Conservation (phyloP, 2,888 invertebrate species). For the Nebria brevicollis region DNA sequence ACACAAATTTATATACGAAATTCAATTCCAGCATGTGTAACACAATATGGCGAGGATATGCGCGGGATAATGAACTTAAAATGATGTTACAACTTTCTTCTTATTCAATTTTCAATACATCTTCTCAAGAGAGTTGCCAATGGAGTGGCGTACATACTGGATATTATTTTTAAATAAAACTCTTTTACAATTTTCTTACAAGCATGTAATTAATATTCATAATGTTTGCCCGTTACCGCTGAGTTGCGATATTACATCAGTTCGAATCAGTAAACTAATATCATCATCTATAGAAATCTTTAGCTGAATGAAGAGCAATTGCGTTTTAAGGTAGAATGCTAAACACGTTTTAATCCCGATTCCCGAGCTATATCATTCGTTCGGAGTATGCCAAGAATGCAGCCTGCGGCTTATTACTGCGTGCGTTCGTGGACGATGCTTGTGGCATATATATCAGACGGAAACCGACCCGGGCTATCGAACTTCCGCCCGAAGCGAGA, state of each 20-base stretch:
- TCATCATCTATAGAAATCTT: not conserved
- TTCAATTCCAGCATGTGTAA: not conserved
- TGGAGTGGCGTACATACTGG: too few species aligned
- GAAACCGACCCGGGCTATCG: conserved; percentile 20
- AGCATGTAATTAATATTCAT: too few species aligned
- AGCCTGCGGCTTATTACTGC: conserved; percentile 4
- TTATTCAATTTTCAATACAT: not conserved
- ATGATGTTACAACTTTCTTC: not conserved
- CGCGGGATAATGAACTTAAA: not conserved
- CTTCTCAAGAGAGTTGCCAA: not conserved
- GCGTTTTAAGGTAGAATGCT: conserved; percentile 26
- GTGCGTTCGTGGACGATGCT: conserved; percentile 14
- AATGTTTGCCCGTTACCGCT: too few species aligned
- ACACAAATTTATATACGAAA: not conserved
- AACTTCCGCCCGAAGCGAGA: conserved; percentile 21
- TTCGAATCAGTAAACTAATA: not conserved
- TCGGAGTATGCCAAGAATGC: not conserved
- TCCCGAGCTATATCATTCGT: not conserved
- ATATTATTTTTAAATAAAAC: too few species aligned
- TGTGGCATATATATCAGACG: conserved; percentile 27
- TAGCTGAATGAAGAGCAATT: not conserved
- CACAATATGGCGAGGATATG: not conserved
- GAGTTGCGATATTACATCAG: not conserved
- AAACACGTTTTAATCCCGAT: conserved; percentile 31
- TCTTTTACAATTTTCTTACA: too few species aligned